Evolutionary conservation across 2,888 invertebrate species (phyloP).

Genomic region (Clepsis dumicolana): DNA sequence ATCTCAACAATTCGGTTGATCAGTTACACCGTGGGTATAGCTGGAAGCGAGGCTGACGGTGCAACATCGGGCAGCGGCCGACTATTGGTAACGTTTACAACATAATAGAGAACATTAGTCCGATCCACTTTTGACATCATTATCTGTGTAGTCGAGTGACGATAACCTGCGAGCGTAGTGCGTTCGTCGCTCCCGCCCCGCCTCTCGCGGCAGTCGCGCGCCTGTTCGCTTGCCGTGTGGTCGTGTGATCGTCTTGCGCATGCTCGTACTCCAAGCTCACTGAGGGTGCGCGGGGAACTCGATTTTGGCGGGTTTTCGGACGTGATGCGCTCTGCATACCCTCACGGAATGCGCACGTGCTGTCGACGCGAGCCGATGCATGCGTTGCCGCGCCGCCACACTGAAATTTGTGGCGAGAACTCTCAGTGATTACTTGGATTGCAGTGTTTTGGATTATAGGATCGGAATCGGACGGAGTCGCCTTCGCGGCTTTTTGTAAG

Average conservation of each 20-base stretch:
- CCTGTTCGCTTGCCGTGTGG: slow-evolving; percentile 67
- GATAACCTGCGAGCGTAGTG: slow-evolving; percentile 81
- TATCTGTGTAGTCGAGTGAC: slow-evolving; percentile 83
- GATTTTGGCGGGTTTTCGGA: slow-evolving; percentile 82
- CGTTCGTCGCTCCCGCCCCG: slow-evolving; percentile 74
- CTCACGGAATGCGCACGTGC: slow-evolving; percentile 77
- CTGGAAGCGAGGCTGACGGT: slow-evolving; percentile 58
- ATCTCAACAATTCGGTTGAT: slow-evolving; percentile 52
- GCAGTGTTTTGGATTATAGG: slow-evolving; percentile 82
- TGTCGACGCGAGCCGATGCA: slow-evolving; percentile 60
- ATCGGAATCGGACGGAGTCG: slow-evolving; percentile 66
- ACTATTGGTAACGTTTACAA: slow-evolving; percentile 77
- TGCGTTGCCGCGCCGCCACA: slow-evolving; percentile 64
- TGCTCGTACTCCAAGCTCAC: slow-evolving; percentile 50
- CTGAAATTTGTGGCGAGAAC: slow-evolving; percentile 75
- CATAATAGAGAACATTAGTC: slow-evolving; percentile 84
- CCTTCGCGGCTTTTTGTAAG: slow-evolving; percentile 73
- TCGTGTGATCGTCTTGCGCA: slow-evolving; percentile 60
- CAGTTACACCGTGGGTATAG: slow-evolving; percentile 47
- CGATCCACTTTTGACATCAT: slow-evolving; percentile 86
- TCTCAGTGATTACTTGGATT: slow-evolving; percentile 81
- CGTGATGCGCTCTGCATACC: slow-evolving; percentile 75
- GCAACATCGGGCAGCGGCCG: slow-evolving; percentile 56
- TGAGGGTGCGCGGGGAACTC: slow-evolving; percentile 70
- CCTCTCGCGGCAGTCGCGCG: slow-evolving; percentile 76